Conservation (phyloP, 53 echinoderm and acorn worm genomes). For the Temnopleurus reevesii region DNA sequence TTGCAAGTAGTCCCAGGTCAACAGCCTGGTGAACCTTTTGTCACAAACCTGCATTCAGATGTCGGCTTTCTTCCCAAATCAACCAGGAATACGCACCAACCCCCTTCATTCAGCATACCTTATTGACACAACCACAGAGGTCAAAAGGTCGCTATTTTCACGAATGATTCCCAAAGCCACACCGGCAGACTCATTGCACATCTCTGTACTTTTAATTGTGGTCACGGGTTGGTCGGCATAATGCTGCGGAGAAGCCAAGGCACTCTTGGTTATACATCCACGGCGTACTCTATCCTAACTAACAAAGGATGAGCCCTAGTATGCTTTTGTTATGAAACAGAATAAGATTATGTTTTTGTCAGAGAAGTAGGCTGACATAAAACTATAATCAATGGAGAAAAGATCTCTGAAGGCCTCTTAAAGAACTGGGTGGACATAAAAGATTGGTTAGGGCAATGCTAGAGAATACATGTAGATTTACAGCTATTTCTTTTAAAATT, state of each 20-base stretch:
- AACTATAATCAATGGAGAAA: no score
- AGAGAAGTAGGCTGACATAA: no score
- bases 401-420: no score
- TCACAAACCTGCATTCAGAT: conserved; percentile 11
- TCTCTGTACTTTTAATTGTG: conserved; percentile 29
- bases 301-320: background rate
- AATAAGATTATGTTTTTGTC: background rate
- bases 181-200: background rate
- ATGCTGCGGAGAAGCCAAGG: background rate
- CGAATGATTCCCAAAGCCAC: background rate
- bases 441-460: no score
- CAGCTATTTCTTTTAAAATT: no score
- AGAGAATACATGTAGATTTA: no score
- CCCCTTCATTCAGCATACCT: background rate
- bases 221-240: conserved; percentile 7
- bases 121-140: conserved; percentile 27
- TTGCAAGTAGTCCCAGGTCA: background rate
- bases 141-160: conserved; percentile 3
- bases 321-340: background rate
- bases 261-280: conserved; percentile 16
- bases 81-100: conserved; percentile 4
- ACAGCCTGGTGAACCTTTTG: background rate
- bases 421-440: no score
- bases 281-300: background rate
- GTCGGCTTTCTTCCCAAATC: background rate